These are phyloP conservation scores for Beroe forskalii DNA, from an alignment of 37 sponge, comb jelly and placozoan species.

Conservation along the genomic window DNA sequence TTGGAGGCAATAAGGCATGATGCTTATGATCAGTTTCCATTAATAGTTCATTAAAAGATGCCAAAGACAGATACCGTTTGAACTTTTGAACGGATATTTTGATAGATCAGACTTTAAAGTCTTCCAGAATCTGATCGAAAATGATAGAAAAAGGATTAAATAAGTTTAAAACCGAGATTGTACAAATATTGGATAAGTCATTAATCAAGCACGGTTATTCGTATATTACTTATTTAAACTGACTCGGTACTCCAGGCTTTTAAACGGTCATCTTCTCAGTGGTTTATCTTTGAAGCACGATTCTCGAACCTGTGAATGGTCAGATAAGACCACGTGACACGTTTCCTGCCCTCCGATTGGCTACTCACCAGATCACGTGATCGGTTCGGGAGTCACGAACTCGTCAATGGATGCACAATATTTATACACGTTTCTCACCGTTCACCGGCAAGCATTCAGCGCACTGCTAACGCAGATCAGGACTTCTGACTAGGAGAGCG, in stretches of 20 bases:
- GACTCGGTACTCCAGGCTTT: background rate
- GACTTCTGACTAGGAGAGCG: background rate
- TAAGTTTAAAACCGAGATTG: background rate
- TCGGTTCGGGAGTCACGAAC: background rate
- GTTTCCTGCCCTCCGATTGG: background rate
- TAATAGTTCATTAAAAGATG: too few relatives aligned
- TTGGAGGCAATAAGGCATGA: too few relatives aligned
- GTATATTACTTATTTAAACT: background rate
- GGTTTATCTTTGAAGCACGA: background rate
- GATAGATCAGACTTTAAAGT: too few relatives aligned
- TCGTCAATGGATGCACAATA: constrained; percentile 50
- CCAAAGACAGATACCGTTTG: too few relatives aligned
- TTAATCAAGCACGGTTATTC: background rate
- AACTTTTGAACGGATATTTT: too few relatives aligned
- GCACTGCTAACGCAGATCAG: background rate
- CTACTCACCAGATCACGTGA: background rate
- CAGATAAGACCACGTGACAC: background rate
- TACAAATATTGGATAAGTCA: background rate
- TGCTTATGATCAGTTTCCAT: too few relatives aligned
- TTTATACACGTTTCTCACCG: constrained; percentile 56
- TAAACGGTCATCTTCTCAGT: background rate
- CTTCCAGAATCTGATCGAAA: background rate
- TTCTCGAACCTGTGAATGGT: background rate
- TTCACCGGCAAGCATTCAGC: background rate
- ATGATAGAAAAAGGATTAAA: background rate